Evolutionary conservation across 2,797 vertebrate genomes (phyloP), one percentile per base, ranked within the genome.

Genomic region (Sebastes hubbsi): DNA sequence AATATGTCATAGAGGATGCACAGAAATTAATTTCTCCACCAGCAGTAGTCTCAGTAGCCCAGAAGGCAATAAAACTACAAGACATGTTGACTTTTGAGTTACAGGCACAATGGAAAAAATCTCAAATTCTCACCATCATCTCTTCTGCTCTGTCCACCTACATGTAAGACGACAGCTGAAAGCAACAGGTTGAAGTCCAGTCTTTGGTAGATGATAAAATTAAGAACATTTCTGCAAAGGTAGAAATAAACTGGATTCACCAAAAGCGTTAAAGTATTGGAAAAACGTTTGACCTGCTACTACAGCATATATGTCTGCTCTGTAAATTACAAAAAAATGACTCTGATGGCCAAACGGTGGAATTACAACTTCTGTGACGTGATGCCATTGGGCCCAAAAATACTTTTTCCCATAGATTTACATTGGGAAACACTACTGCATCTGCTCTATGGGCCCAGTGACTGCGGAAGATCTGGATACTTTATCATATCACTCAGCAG

Each of bases 41-140:
- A 66, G 62, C 56, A 29, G 13, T 10, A 25, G 30, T 64, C 36
- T 62, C n/a, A 1, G 20, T 30, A 12, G 62, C 42, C 24, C 46
- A 72, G 76, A 22, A 69, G 56, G 64, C 30, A 84, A 61, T 72
- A 69, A 56, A 72, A 42, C 49, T 67, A 32, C 68, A 60, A 62
- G 13, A 46, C 18, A 54, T 64, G 25, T 60, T 77, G 10, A 36
- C 62, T 68, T 71, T 46, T 60, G 32, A 67, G 49, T 29, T 34
- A 76, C 30, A 42, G 38, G 38, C 14, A 42, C 38, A 46, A 46
- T 6, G 0, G 42, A 46, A 46, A 46, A 18, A 18, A 1, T 46
- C 72, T 66, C 24, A 46, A 18, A 46, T 46, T 6, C 32, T 36
- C 36, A 7, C 42, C 42, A 18, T 20, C 62, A 7, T 63, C 66